Base-by-base conservation (phyloP, 2,888 invertebrate genomes). In the Apotomis betuletana region DNA sequence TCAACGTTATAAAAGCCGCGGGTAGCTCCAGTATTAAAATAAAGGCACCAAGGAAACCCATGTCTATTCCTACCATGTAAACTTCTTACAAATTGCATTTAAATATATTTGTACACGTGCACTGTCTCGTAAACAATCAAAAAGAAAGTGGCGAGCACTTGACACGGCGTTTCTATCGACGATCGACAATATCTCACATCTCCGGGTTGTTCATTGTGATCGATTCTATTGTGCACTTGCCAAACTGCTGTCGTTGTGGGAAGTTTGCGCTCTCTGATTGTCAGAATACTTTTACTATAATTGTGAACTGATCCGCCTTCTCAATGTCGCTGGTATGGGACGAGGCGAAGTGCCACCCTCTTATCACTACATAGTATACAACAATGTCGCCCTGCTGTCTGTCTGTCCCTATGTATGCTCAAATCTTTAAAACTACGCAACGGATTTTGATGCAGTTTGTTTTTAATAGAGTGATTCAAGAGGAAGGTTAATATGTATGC, bases 131-230 rank as follows among this genome's bases (percentile, higher is more conserved):
- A 55, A 65, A 65, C 65, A 65, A 65, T 65, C 55, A 46, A 57
- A 65, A 65, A 57, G 65, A 65, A 65, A 65, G 65, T 65, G 44
- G 46, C 65, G 55, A 57, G 57, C 55, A 65, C 65, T 57, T 65
- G 65, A 57, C 65, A 36, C 57, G 36, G 36, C 27, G 55, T 65
- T 65, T 65, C 65, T 46, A 65, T 46, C 46, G 44, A 9, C 65
- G 55, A 27, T n/a, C 65, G 46, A 63, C 13, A 49, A 49, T 12
- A 65, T 65, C 65, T 46, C 65, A 65, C 55, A 55, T 65, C 65
- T 46, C 46, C 65, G 55, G 44, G 55, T 65, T 65, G 55, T 57
- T 65, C 65, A 57, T n/a, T 46, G 65, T 65, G 65, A 36, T 46
- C 65, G 27, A 13, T 41, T 65, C 44, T 44, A 15, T 44, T 65